These are phyloP conservation scores for Philopotamus ludificatus DNA, from an alignment of 1,140 invertebrate species.

Conservation along the genomic window DNA sequence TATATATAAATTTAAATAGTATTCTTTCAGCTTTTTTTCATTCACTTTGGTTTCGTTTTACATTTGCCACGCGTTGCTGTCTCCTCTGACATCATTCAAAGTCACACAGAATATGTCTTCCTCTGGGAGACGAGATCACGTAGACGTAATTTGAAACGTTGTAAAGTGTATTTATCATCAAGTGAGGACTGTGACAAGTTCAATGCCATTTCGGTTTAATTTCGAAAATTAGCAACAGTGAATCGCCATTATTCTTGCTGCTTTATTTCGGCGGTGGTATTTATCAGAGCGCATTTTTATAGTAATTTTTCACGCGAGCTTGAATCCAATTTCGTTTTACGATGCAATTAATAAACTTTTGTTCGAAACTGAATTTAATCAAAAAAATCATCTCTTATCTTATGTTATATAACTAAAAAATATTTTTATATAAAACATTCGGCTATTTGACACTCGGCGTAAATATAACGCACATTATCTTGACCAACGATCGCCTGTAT, in stretches of 20 bases:
- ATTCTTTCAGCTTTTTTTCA: background rate
- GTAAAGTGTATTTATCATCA: background rate
- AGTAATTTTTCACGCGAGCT: background rate
- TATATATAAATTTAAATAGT: background rate
- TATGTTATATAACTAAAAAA: too few relatives aligned
- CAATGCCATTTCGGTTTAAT: background rate
- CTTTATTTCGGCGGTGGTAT: background rate
- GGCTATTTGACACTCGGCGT: too few relatives aligned
- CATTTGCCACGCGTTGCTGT: background rate
- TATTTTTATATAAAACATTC: too few relatives aligned
- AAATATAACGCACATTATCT: too few relatives aligned
- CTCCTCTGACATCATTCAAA: background rate
- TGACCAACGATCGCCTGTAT: too few relatives aligned
- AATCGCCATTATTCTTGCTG: background rate
- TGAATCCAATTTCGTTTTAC: slow-evolving; percentile 7
- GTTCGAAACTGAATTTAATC: background rate
- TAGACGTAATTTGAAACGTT: background rate
- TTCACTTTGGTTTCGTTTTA: background rate
- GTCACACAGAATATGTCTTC: background rate
- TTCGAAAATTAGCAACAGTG: background rate
- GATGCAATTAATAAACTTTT: slow-evolving; percentile 11
- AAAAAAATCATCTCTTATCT: too few relatives aligned
- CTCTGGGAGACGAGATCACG: background rate
- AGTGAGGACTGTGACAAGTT: background rate
- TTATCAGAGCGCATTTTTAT: background rate